Base-by-base conservation (phyloP, 1,140 invertebrate genomes). In the Apis dorsata region DNA sequence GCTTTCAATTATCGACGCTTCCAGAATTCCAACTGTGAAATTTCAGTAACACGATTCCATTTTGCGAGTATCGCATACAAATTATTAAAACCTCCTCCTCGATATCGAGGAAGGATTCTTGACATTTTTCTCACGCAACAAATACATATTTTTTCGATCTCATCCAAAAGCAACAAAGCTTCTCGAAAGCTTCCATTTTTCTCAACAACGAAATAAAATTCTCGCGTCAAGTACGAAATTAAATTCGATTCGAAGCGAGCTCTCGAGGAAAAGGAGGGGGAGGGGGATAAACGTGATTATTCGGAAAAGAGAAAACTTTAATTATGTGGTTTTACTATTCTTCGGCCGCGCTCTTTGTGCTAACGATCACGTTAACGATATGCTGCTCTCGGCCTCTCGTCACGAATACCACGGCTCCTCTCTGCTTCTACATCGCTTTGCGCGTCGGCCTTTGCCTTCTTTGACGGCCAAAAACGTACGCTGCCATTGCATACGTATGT, bases 351-450 rank as follows among this genome's bases (percentile, higher is more conserved):
- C 65, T 44, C 72, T 82, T 71, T 71, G 15, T 49, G 28, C 78
- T 85, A 70, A 79, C 69, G 77, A 86, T 85, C 73, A 49, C 63
- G 69, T 85, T 79, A 85, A 85, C 76, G 70, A 24, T 34, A 34
- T 66, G 78, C 17, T 44, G 57, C 28, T 15, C 74, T 59, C 62
- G 53, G 75, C 70, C 85, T 83, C 21, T n/a, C 65, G 75, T 79
- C 75, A 79, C 59, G 70, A 75, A 75, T 9, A 78, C 34, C 34
- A 34, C 75, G 63, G 79, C 73, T 71, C 83, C 55, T 78, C n/a
- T 51, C 34, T 34, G 34, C 34, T 34, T 4, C 0, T 57, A 62
- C 62, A 65, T 79, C 53, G 63, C 69, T 69, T 24, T 51, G 24
- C 53, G 70, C 71, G 65, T 24, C 34, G 79, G 53, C 51, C 11